Conservation (phyloP, 2,888 invertebrate genomes). For the Cantharis flavilabris region DNA sequence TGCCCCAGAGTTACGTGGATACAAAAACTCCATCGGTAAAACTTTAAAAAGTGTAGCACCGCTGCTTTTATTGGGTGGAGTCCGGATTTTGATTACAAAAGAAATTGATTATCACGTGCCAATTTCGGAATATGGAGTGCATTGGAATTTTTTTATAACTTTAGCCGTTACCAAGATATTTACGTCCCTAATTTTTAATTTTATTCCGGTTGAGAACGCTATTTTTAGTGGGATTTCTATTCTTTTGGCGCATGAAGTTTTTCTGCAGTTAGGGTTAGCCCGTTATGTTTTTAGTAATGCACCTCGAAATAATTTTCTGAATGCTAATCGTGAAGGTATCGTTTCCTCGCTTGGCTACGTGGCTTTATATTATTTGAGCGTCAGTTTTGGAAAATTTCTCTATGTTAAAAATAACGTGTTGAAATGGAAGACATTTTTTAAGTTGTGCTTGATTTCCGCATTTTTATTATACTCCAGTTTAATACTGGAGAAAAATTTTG, state of each 20-base stretch:
- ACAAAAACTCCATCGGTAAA: constrained; percentile 43
- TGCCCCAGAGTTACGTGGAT: constrained; percentile 59
- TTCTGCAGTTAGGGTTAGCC: constrained; percentile 65
- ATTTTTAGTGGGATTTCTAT: constrained; percentile 62
- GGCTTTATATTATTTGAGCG: constrained; percentile 78
- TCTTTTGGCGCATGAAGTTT: constrained; percentile 67
- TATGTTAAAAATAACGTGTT: constrained; percentile 45
- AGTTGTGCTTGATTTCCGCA: constrained; percentile 16
- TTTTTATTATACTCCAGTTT: constrained; percentile 57
- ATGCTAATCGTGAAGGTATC: constrained; percentile 92
- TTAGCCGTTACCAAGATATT: constrained; percentile 81
- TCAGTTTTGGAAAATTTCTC: constrained; percentile 65
- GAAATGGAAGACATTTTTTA: constrained; percentile 20
- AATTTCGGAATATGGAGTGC: constrained; percentile 91
- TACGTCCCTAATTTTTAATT: constrained; percentile 64
- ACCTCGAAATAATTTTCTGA: constrained; percentile 65
- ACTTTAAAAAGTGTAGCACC: constrained; percentile 55
- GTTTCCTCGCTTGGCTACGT: constrained; percentile 84
- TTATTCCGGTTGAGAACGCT: constrained; percentile 59
- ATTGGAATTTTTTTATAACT: constrained; percentile 99
- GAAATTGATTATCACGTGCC: constrained; percentile 83
- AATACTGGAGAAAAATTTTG: constrained; percentile 58
- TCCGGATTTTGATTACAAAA: constrained; percentile 65
- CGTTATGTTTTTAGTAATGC: constrained; percentile 70
- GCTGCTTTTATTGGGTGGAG: constrained; percentile 65